Conservation (phyloP, 1,140 invertebrate species). For the Archivesica marissinica region DNA sequence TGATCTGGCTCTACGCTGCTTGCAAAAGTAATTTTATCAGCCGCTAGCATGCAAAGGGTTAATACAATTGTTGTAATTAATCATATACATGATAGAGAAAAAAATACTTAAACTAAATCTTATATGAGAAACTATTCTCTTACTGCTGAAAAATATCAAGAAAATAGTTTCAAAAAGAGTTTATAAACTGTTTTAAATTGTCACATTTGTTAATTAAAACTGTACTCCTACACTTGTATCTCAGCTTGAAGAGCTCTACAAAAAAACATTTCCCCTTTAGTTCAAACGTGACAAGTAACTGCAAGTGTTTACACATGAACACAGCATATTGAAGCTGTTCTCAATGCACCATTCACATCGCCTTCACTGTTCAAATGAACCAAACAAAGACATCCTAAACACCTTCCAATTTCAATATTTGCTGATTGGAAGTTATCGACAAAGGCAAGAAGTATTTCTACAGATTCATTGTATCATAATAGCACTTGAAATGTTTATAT, state of each 20-base stretch:
- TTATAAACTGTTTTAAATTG: too few relatives aligned
- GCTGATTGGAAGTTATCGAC: neutral
- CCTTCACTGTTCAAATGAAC: neutral
- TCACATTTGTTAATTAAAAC: slow-evolving; percentile 22
- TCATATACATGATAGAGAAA: too few relatives aligned
- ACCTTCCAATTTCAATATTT: slow-evolving; percentile 9
- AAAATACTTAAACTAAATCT: too few relatives aligned
- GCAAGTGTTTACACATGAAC: neutral
- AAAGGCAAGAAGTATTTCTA: neutral
- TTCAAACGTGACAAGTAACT: neutral
- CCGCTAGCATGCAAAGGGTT: too few relatives aligned
- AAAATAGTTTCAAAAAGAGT: too few relatives aligned
- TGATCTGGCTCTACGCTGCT: too few relatives aligned
- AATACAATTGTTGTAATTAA: too few relatives aligned
- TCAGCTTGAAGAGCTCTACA: neutral
- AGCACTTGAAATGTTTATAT: neutral
- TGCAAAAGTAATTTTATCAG: too few relatives aligned
- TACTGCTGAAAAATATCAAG: too few relatives aligned
- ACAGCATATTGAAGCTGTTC: neutral
- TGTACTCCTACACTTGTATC: neutral
- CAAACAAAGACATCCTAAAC: slow-evolving; percentile 2
- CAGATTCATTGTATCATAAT: too few relatives aligned
- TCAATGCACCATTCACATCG: neutral
- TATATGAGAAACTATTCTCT: too few relatives aligned
- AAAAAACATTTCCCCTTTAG: neutral